Evolutionary conservation across 2,797 vertebrate species (phyloP).

Genomic region (Pelobates cultripes): DNA sequence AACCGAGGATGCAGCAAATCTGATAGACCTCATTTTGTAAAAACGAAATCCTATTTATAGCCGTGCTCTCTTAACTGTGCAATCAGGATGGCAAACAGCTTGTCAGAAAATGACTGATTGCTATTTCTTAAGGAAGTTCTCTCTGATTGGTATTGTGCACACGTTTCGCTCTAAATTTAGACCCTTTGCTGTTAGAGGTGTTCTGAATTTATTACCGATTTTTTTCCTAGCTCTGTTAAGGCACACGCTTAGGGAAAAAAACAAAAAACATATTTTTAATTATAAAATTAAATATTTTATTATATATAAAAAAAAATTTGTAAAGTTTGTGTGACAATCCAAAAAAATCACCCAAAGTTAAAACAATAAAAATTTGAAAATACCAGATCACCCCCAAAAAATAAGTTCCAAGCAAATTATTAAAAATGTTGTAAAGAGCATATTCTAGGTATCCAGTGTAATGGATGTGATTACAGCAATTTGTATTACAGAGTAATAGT

Average conservation of each 20-base stretch:
- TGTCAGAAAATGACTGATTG: constrained; percentile 56
- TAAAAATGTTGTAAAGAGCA: no score
- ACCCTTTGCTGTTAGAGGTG: constrained; percentile 14
- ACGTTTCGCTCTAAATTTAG: constrained; percentile 40
- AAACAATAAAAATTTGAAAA: no score
- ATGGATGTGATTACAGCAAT: no score
- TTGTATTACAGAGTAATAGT: no score
- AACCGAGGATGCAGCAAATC: constrained; percentile 28
- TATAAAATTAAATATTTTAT: no score
- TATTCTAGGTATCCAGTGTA: no score
- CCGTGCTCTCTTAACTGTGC: constrained; percentile 41
- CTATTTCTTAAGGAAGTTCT: constrained; percentile 49
- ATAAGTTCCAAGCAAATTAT: no score
- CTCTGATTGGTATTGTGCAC: constrained; percentile 36
- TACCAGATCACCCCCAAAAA: no score
- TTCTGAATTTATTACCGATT: neutral
- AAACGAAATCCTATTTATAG: constrained; percentile 54
- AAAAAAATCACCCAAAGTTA: no score
- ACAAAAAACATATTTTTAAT: no score
- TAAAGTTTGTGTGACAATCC: no score
- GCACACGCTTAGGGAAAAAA: neutral
- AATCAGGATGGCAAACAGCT: constrained; percentile 55
- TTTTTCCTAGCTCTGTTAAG: constrained; percentile 3
- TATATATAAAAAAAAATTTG: no score
- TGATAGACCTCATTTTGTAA: constrained; percentile 50